These are phyloP conservation scores for Galleria mellonella DNA, from an alignment of 1,140 invertebrate species.

Conservation along the genomic window DNA sequence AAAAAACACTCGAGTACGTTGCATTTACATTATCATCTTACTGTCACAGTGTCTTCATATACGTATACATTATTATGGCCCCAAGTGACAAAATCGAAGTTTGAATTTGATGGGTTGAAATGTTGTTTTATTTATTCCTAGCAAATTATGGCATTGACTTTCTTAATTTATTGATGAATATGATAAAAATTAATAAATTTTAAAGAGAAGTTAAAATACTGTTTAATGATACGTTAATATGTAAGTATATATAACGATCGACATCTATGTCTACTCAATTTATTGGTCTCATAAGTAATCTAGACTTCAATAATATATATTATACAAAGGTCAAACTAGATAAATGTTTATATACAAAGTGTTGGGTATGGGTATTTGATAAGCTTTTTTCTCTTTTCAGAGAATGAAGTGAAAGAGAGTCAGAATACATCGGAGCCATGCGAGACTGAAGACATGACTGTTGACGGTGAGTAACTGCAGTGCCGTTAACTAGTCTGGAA, in stretches of 20 bases:
- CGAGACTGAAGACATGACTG: constrained; percentile 13
- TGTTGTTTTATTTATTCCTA: constrained; percentile 1
- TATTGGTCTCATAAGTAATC: too few species aligned
- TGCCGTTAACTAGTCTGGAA: too few species aligned
- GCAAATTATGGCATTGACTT: neutral
- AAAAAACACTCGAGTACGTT: constrained; percentile 22
- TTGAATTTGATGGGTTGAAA: constrained; percentile 4
- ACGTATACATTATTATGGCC: constrained; percentile 11
- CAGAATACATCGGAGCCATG: constrained; percentile 13
- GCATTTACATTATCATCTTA: constrained; percentile 37
- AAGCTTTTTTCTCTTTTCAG: constrained; percentile 7
- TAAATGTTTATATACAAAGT: too few species aligned
- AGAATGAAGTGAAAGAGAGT: constrained; percentile 13
- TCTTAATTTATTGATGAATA: too few species aligned
- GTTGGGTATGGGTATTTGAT: too few species aligned
- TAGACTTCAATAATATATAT: too few species aligned
- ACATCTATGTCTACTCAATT: neutral
- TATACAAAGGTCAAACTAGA: too few species aligned
- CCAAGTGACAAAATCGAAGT: constrained; percentile 10
- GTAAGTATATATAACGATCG: too few species aligned
- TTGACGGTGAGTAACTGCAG: constrained; percentile 7
- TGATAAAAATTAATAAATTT: too few species aligned
- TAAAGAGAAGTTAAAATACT: too few species aligned
- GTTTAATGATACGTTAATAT: too few species aligned
- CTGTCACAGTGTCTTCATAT: constrained; percentile 23